Evolutionary conservation across 30 jellyfish, hydroid and myxozoan species (phyloP).

Genomic region (Hydractinia echinata): DNA sequence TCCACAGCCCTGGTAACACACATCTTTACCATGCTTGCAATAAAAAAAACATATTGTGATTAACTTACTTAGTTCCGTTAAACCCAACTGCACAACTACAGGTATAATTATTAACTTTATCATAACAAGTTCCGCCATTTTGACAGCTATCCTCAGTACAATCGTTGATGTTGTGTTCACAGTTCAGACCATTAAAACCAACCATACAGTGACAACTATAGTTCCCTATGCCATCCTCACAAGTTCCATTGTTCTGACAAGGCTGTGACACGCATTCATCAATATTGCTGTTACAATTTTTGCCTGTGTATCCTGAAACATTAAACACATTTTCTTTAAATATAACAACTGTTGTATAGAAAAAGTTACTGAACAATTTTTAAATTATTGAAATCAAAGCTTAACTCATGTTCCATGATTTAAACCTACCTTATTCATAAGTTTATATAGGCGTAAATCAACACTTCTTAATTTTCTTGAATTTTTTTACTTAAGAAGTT

Average conservation of each 20-base stretch:
- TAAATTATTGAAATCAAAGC: too few species aligned
- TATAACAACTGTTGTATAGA: not conserved
- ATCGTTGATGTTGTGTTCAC: not conserved
- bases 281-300: not conserved
- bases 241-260: not conserved
- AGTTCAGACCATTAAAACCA: not conserved
- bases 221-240: not conserved
- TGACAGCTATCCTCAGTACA: constrained; percentile 26
- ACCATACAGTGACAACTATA: not conserved
- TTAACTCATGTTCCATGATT: too few species aligned
- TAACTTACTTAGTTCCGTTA: constrained; percentile 39
- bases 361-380: not conserved
- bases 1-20: too few species aligned
- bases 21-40: too few species aligned
- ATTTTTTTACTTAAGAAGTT: too few species aligned
- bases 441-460: too few species aligned
- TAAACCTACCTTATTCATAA: too few species aligned
- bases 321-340: not conserved
- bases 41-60: not conserved
- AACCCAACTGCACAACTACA: constrained; percentile 59
- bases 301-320: constrained; percentile 8
- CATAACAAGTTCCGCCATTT: constrained; percentile 54
- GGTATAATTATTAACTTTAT: constrained; percentile 42
- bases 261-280: not conserved
- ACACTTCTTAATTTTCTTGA: too few species aligned